These are phyloP conservation scores for Agrotis clavis DNA, from an alignment of 2,888 invertebrate genomes.

Conservation along the genomic window DNA sequence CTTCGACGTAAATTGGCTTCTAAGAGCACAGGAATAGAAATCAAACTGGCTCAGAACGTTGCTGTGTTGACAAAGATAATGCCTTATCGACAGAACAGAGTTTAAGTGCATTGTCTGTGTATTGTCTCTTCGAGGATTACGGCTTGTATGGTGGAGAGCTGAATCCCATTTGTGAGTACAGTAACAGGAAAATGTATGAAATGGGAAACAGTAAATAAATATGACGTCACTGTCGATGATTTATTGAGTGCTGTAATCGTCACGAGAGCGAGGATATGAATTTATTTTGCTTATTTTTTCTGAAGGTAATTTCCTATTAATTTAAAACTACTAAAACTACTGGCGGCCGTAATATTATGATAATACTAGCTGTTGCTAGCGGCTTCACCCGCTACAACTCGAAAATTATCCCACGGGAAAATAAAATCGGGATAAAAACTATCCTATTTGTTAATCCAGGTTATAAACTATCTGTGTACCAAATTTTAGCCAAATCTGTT, in stretches of 20 bases:
- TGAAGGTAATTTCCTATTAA: not conserved
- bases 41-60: conserved; percentile 61
- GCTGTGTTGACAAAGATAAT: conserved; percentile 64
- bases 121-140: conserved; percentile 57
- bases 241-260: conserved; percentile 42
- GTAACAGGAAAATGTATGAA: conserved; percentile 44
- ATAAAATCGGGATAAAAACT: no score
- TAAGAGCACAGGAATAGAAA: conserved; percentile 63
- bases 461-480: no score
- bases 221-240: conserved; percentile 31
- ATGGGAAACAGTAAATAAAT: conserved; percentile 32
- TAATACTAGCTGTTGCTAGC: no score
- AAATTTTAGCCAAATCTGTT: no score
- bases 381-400: no score
- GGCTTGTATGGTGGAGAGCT: conserved; percentile 36
- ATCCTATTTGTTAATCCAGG: no score
- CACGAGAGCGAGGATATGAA: conserved; percentile 20
- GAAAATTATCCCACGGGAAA: no score
- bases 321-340: not conserved
- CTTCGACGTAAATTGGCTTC: conserved; percentile 61
- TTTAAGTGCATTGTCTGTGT: conserved; percentile 63
- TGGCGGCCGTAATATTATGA: not conserved
- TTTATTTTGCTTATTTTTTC: conserved; percentile 20
- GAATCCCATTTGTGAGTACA: conserved; percentile 42
- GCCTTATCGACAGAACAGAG: conserved; percentile 59